Base-by-base conservation (phyloP, 1,140 invertebrate species). In the Bombus waltoni region DNA sequence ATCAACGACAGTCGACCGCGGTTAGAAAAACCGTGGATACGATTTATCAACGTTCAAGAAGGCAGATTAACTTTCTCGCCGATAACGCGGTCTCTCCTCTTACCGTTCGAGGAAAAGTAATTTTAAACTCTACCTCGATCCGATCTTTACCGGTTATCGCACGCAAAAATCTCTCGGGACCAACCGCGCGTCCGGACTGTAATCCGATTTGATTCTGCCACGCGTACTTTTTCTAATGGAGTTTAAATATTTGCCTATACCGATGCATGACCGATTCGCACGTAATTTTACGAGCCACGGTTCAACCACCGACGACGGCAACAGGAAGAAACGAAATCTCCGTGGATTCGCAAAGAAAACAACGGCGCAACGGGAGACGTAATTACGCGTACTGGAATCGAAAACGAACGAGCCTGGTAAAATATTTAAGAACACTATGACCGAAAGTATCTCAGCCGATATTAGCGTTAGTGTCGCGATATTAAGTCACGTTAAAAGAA, bases 21-120 rank as follows among this genome's bases (percentile, higher is more conserved):
- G 32, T n/a, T 66, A 42, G 77, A 62, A 85, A 84, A 73, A 65
- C 40, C 25, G 28, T 18, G 53, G 8, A 32, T 53, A 35, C 57
- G 42, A 73, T 85, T 85, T 85, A 80, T 85, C 76, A 72, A 85
- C 83, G 53, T 47, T 79, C 68, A 25, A 25, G 68, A 80, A 65
- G 42, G 42, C 59, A 85, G 83, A 85, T 85, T 85, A 85, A 35
- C 68, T 72, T 71, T 44, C 83, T 53, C 5, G 35, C 28, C 68
- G 83, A 80, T 85, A 85, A 80, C 72, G 25, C 40, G 38, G 15
- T 1, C 18, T 25, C 38, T 42, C 28, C 25, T 11, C 70, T 38
- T 44, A 6, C 38, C 25, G 9, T 38, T 65, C 73, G 44, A 59
- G 40, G 66, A 44, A 71, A 84, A 44, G 82, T 71, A 84, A 84